Evolutionary conservation across 2,888 invertebrate genomes (phyloP).

Genomic region (Eristalinus sepulchralis): DNA sequence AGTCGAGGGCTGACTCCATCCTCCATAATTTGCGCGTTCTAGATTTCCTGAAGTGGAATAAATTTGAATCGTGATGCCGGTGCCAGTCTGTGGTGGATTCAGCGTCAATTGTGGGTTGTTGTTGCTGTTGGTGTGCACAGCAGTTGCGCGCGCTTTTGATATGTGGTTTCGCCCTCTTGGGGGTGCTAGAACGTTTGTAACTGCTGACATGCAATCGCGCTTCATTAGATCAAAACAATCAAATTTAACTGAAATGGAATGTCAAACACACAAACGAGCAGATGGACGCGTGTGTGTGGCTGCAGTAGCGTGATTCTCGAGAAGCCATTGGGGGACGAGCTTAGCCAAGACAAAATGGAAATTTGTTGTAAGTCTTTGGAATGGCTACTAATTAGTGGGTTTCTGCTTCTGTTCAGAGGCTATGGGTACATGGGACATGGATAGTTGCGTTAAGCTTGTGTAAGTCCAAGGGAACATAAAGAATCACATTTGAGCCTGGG

Average conservation of each 20-base stretch:
- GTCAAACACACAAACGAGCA: background rate
- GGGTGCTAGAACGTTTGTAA: conserved; percentile 69
- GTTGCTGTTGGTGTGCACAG: conserved; percentile 46
- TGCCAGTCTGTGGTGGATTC: conserved; percentile 58
- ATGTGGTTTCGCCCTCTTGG: conserved; percentile 65
- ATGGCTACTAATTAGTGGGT: too few species aligned
- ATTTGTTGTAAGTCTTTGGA: background rate
- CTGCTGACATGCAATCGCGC: conserved; percentile 56
- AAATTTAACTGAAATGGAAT: conserved; percentile 1
- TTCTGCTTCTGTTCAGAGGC: too few species aligned
- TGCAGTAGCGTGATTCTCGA: background rate
- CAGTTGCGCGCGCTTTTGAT: conserved; percentile 32
- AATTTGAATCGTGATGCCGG: conserved; percentile 65
- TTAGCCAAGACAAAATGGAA: background rate
- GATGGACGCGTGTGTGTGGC: background rate
- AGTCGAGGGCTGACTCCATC: conserved; percentile 22
- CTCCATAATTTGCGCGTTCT: conserved; percentile 67
- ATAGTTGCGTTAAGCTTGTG: too few species aligned
- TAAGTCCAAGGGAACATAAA: too few species aligned
- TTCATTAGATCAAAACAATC: conserved; percentile 42
- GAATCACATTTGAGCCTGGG: too few species aligned
- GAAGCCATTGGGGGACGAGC: background rate
- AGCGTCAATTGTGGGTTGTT: conserved; percentile 60
- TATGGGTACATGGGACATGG: too few species aligned
- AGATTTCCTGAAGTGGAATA: conserved; percentile 66